A percentile compares a stretch with the other conserved stretches of the same genome.
These are phyloP conservation scores for Malurus leucopterus DNA, from an alignment of 2,797 vertebrate species.

Conservation along the genomic window DNA sequence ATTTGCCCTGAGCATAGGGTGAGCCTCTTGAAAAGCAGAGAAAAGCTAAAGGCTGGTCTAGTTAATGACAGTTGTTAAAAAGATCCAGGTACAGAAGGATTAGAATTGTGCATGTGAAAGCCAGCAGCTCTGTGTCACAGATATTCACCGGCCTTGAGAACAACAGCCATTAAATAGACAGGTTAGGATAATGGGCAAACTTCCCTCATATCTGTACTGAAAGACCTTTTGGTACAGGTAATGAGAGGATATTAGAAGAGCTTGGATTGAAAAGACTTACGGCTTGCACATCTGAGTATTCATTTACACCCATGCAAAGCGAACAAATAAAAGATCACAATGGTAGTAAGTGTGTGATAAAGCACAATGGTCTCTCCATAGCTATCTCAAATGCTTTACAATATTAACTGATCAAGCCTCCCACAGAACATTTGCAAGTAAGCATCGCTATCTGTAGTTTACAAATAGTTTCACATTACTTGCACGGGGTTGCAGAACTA, in stretches of 20 bases:
- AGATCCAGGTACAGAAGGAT: not conserved
- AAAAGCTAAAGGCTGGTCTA: not conserved
- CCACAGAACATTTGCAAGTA: conserved; percentile 4
- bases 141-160: not conserved
- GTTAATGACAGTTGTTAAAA: not conserved
- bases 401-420: conserved; percentile 22
- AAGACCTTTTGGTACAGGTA: not conserved
- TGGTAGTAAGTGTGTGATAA: not conserved
- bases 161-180: not conserved
- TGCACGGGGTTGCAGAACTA: not conserved
- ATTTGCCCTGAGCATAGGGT: not conserved
- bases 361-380: not conserved
- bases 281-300: not conserved
- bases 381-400: conserved; percentile 1
- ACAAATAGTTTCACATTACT: not conserved
- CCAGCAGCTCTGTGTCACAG: not conserved
- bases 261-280: not conserved
- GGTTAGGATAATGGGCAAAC: not conserved
- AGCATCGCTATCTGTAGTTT: not conserved
- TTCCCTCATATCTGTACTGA: not conserved
- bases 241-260: not conserved
- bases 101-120: not conserved
- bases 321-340: not conserved
- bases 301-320: not conserved
- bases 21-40: not conserved